Conservation (phyloP, 1,140 invertebrate genomes). For the Apis florea region DNA sequence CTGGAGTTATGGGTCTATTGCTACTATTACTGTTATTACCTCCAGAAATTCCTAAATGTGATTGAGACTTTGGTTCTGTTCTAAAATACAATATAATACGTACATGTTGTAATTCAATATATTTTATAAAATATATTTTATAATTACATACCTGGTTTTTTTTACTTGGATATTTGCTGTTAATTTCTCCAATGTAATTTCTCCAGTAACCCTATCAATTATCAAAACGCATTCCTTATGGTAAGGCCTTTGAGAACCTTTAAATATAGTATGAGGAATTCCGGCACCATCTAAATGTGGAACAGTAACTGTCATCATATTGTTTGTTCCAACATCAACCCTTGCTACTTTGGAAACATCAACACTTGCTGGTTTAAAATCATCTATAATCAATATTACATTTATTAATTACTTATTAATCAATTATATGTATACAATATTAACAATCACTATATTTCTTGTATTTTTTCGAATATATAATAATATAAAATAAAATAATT, state of each 20-base stretch:
- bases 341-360: constrained; percentile 94
- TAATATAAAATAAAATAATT: background rate
- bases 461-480: background rate
- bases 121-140: too few species aligned
- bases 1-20: constrained; percentile 75
- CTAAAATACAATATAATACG: constrained; percentile 43
- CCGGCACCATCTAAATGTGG: constrained; percentile 95
- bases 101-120: background rate
- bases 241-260: constrained; percentile 94
- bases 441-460: background rate
- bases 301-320: constrained; percentile 95
- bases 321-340: constrained; percentile 92
- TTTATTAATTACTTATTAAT: background rate
- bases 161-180: constrained; percentile 95
- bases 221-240: constrained; percentile 97
- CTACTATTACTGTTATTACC: constrained; percentile 66
- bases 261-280: constrained; percentile 94
- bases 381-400: constrained; percentile 84
- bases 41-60: constrained; percentile 52
- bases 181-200: constrained; percentile 95
- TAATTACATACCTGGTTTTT: constrained; percentile 88
- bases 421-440: background rate
- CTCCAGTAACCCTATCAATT: constrained; percentile 93
- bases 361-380: constrained; percentile 98
- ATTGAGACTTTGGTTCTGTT: constrained; percentile 68